Percentiles rank a stretch among this genome's conserved stretches.
Conservation (phyloP, 1,140 invertebrate species). For the Trachymyrmex septentrionalis region DNA sequence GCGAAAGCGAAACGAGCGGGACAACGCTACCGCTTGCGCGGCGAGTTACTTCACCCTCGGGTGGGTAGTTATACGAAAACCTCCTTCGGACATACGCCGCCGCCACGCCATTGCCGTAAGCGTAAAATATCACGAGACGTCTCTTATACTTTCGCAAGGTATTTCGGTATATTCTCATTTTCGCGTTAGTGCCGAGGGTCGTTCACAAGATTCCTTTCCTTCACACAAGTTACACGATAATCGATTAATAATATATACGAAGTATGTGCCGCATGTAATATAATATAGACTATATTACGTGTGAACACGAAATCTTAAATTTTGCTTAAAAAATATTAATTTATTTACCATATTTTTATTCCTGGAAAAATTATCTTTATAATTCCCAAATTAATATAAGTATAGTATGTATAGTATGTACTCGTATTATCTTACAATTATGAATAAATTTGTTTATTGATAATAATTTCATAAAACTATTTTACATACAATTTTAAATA, state of each 20-base stretch:
- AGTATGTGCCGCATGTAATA: neutral
- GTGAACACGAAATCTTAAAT: neutral
- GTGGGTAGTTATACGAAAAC: too few relatives aligned
- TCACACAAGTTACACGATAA: slow-evolving; percentile 25
- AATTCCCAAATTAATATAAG: neutral
- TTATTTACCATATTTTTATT: neutral
- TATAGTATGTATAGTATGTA: neutral
- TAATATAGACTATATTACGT: neutral
- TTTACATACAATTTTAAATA: neutral
- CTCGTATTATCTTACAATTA: neutral
- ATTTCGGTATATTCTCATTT: slow-evolving; percentile 59
- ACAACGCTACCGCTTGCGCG: slow-evolving; percentile 41
- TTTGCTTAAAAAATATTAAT: neutral
- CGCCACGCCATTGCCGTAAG: slow-evolving; percentile 31
- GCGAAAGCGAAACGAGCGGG: slow-evolving; percentile 66
- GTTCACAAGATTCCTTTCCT: slow-evolving; percentile 3
- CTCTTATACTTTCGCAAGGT: slow-evolving; percentile 51
- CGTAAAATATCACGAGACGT: slow-evolving; percentile 54
- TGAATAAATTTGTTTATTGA: neutral
- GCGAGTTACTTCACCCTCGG: slow-evolving; percentile 4
- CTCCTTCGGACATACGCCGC: too few relatives aligned
- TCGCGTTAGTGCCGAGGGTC: neutral
- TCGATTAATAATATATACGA: slow-evolving; percentile 22
- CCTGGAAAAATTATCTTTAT: neutral
- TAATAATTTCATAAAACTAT: neutral